These are phyloP conservation scores for Pseudomyrmex sp. DNA, from an alignment of 1,140 invertebrate genomes.

Conservation along the genomic window DNA sequence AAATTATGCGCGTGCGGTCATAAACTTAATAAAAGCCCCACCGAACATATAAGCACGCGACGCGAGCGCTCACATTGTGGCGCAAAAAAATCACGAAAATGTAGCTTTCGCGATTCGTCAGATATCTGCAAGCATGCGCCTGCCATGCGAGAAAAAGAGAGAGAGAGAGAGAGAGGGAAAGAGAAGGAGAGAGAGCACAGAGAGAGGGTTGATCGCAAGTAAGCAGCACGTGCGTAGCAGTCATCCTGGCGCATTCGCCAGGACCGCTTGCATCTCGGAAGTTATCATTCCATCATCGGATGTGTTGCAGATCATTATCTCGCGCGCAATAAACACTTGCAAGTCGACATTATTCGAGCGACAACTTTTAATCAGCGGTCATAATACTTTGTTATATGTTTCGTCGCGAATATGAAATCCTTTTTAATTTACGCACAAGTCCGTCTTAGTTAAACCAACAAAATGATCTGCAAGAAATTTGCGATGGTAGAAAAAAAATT, in stretches of 20 bases:
- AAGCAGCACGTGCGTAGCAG: slow-evolving; percentile 78
- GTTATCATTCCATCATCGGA: slow-evolving; percentile 47
- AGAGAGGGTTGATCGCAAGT: slow-evolving; percentile 72
- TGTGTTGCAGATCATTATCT: slow-evolving; percentile 18
- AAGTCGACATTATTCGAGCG: neutral
- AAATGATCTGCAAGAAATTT: neutral
- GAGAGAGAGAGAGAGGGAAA: slow-evolving; percentile 46
- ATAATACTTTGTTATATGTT: slow-evolving; percentile 2
- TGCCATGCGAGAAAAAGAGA: slow-evolving; percentile 22
- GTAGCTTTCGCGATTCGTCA: slow-evolving; percentile 65
- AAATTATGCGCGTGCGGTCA: slow-evolving; percentile 31
- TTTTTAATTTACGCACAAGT: neutral
- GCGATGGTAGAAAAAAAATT: neutral
- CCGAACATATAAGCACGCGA: slow-evolving; percentile 23
- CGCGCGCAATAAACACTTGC: slow-evolving; percentile 41
- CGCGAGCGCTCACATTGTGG: slow-evolving; percentile 13
- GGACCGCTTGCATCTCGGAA: slow-evolving; percentile 68
- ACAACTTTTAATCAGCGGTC: neutral
- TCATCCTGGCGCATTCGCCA: slow-evolving; percentile 76
- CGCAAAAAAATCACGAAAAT: slow-evolving; percentile 40
- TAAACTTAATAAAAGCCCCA: neutral
- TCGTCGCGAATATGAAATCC: neutral
- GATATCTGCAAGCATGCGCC: slow-evolving; percentile 75
- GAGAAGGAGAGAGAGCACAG: slow-evolving; percentile 46
- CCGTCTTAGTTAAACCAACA: slow-evolving; percentile 6